Conservation (phyloP, 2,113 vertebrate genomes). For the Synodontis membranacea region DNA sequence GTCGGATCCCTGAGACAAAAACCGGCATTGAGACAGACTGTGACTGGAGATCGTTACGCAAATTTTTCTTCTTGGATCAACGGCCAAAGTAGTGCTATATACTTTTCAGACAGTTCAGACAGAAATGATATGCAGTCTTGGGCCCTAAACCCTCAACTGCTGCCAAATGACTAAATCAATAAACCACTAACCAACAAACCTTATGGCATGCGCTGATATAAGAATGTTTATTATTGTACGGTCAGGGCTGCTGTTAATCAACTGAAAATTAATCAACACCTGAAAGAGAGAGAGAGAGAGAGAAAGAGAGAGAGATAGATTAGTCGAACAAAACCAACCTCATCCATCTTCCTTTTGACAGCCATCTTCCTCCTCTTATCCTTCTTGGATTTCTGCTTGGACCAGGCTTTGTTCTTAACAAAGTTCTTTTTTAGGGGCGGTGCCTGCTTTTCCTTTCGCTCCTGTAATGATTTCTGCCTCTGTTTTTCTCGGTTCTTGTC, state of each 20-base stretch:
- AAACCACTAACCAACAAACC: background rate
- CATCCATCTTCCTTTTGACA: conserved; percentile 80
- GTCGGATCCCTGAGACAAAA: conserved; percentile 78
- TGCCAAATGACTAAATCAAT: background rate
- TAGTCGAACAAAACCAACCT: conserved; percentile 70
- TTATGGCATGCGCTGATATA: background rate
- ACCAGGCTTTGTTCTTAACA: conserved; percentile 86
- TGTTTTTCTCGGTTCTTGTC: conserved; percentile 90
- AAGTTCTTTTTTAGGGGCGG: conserved; percentile 70
- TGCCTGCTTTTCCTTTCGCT: conserved; percentile 61
- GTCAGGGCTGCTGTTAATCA: background rate
- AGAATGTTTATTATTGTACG: no score
- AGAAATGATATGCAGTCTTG: background rate
- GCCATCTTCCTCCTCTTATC: conserved; percentile 80
- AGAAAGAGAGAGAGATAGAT: no score
- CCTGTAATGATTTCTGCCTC: conserved; percentile 81
- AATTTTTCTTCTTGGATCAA: background rate
- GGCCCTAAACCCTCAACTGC: background rate
- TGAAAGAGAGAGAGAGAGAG: background rate
- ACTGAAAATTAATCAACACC: background rate
- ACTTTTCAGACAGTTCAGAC: background rate
- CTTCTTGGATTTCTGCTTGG: conserved; percentile 89
- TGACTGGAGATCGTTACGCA: background rate
- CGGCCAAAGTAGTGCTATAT: background rate
- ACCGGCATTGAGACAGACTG: background rate